Evolutionary conservation across 2,113 vertebrate species (phyloP), one percentile per base, ranked within the genome.

Genomic region (Carassius carassius): DNA sequence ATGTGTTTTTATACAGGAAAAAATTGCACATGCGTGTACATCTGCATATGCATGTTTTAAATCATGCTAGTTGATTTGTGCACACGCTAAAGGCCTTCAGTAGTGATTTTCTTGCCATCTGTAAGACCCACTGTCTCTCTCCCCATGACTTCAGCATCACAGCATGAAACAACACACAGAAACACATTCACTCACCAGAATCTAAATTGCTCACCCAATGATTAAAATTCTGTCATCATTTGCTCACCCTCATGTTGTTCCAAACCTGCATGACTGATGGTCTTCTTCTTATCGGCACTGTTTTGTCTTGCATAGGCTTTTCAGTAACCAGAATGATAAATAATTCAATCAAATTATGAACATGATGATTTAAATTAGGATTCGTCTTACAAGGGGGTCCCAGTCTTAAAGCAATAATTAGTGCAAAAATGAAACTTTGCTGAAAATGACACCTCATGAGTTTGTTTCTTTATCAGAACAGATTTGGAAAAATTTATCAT

Each of bases 21-120:
- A 44, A 3, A 73, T 23, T 23, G 12, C 32, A 32, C 32, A 77
- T 21, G 49, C 19, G 3, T 8, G 62, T 63, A 14, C 62, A 2
- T 63, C 25, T 51, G 49, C 49, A 16, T 51, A 16, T 51, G 13
- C 49, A 51, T 51, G 13, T 51, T 78, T 58, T 17, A 78, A 41
- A n/a, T n/a, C 76, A 23, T 60, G 29, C 32, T 70, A 37, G 32
- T 37, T 47, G 4, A 7, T 73, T 73, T 25, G 21, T 44, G 35
- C 14, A 14, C 23, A 25, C 5, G 1, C 4, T 16, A 69, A 78
- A 84, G 25, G 21, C 51, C 32, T 73, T 82, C 51, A 54, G 7
- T 19, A 54, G 60, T 84, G 44, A 16, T 51, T 37, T 54, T 25
- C 58, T 1, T 54, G 82, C 82, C 82, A 84, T 78, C 82, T 78